Evolutionary conservation across 2,888 invertebrate species (phyloP), one percentile per base, ranked within the genome.

Genomic region (Epiblema foenella): DNA sequence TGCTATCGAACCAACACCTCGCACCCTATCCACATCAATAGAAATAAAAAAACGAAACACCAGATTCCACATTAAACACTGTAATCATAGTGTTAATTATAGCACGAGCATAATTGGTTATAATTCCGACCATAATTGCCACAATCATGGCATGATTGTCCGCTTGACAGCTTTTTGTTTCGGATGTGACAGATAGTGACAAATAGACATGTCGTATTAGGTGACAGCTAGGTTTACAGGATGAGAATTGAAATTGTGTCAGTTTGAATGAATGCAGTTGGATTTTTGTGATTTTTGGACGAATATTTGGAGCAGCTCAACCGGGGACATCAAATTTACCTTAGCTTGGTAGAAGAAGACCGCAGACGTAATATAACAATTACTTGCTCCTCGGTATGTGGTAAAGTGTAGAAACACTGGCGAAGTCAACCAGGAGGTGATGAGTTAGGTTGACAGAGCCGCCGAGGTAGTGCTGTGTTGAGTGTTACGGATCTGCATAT

Each of bases 81-180:
- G 29, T 29, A 56, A 56, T 56, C 56, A 29, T 56, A 56, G n/a
- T 56, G 24, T 29, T 56, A 29, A 56, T 56, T 56, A 56, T 54
- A 12, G 15, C 29, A 56, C 24, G 24, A 8, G 24, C 15, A 12
- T 54, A 56, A 56, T 56, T 56, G 56, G 24, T 56, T 29, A 29
- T 56, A 56, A 56, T n/a, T 56, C 56, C 9, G 56, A 56, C n/a
- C 24, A 24, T 56, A 56, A 56, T 56, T 24, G 18, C 29, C 11
- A 56, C 56, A 56, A 29, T 56, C 29, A 56, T n/a, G 54, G 54
- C 24, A 29, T 56, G n/a, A 56, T 37, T 39, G 15, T 42, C 29
- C 29, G 54, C 29, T 56, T 29, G 56, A 15, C 15, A 12, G 29
- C 29, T 56, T 56, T 56, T 56, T 56, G 56, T 29, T n/a, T 8